Percentiles rank a stretch among this genome's conserved stretches.
Evolutionary conservation across 2,113 vertebrate species (phyloP).

Genomic region (Danionella cerebrum): DNA sequence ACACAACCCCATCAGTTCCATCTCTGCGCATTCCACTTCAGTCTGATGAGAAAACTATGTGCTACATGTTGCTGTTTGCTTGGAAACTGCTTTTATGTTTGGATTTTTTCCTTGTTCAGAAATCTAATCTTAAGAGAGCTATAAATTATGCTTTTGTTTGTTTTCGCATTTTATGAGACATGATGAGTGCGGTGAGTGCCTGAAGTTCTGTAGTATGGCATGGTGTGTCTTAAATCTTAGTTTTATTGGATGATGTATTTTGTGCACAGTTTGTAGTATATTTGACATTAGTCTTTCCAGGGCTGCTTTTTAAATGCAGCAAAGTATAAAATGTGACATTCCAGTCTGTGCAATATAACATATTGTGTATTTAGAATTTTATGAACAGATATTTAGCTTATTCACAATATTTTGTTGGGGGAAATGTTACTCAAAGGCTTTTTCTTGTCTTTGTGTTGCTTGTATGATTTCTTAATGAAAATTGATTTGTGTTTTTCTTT

Average conservation of each 20-base stretch:
- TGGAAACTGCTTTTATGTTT: neutral
- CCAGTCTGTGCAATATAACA: too few species aligned
- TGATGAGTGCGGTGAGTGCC: too few species aligned
- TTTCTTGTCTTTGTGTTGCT: neutral
- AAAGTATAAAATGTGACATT: too few species aligned
- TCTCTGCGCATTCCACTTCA: conserved; percentile 19
- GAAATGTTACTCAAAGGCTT: neutral
- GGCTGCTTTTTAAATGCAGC: too few species aligned
- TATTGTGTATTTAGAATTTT: too few species aligned
- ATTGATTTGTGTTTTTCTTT: conserved; percentile 43
- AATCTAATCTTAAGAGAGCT: neutral
- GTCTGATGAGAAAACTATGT: neutral
- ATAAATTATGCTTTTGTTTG: neutral
- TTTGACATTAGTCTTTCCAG: too few species aligned
- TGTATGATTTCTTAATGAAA: neutral
- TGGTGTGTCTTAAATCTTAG: too few species aligned
- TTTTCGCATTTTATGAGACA: neutral
- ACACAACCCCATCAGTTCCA: conserved; percentile 15
- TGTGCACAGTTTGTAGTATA: too few species aligned
- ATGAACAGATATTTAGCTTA: too few species aligned
- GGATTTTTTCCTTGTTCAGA: neutral
- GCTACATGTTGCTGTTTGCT: neutral
- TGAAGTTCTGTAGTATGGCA: too few species aligned
- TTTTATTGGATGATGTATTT: too few species aligned
- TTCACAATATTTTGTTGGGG: neutral